Base-by-base conservation (phyloP, 2,888 invertebrate genomes). In the Mechanitis messenoides region DNA sequence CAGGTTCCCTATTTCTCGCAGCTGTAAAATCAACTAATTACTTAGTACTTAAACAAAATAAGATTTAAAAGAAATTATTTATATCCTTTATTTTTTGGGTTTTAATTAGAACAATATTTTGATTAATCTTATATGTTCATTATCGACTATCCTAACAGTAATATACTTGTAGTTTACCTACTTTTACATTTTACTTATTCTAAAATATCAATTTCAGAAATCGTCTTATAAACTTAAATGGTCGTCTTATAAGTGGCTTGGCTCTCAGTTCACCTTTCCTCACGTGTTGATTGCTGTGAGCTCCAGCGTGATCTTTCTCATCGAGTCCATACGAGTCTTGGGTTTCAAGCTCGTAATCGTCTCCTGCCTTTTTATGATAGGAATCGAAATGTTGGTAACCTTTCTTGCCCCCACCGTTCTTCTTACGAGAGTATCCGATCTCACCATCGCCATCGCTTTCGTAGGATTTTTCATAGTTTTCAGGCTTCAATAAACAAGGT, bases 351-450 rank as follows among this genome's bases (percentile, higher is more conserved):
- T 93, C 94, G 79, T 93, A 94, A 74, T 93, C 91, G 79, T 94
- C 94, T 0, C 94, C 93, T 46, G 92, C 93, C 77, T 93, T 93
- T 79, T 94, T 94, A 83, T 94, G 94, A 83, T 86, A 94, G 58
- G 93, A 92, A 81, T 94, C 94, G 73, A 92, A 93, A 71, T 92
- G 92, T 78, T 94, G 93, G 85, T 94, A 94, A 0, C 94, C 94
- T 69, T 93, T 92, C 75, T 92, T 92, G 35, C 93, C 94, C 56
- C 93, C 92, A 65, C 92, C 93, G 53, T 91, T 85, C 74, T 91
- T 91, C 74, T 92, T 92, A 66, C 92, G 91, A 55, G 92, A 91
- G 79, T 92, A 94, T 2, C 94, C 94, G 63, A 93, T 92, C 65
- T 92, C 92, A 33, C 92, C 92, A 59, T 92, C 92, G 0, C 92